phyloP scores from a whole-genome alignment of 2,888 invertebrate genomes.

The Suillia variegata region DNA sequence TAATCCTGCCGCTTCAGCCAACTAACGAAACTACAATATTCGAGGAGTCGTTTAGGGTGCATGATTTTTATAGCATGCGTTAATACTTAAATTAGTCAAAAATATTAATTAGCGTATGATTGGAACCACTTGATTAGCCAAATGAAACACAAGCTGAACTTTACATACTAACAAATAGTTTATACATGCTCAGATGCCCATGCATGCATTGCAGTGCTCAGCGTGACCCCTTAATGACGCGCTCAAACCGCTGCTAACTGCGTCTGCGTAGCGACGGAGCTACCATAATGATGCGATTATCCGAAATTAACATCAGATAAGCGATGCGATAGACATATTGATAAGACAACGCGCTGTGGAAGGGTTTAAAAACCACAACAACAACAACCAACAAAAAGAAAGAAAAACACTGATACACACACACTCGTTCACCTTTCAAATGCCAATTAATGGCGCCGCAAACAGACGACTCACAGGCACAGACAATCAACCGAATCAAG shows the following conservation, averaged over 20 bases:
- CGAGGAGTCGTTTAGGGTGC: background rate
- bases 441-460: slow-evolving; percentile 56
- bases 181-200: background rate
- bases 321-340: slow-evolving; percentile 3
- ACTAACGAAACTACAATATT: no score
- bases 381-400: no score
- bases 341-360: background rate
- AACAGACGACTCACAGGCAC: slow-evolving; percentile 43
- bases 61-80: no score
- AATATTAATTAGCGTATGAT: slow-evolving; percentile 52
- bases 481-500: slow-evolving; percentile 31
- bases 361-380: background rate
- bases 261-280: background rate
- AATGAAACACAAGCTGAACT: background rate
- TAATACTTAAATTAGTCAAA: slow-evolving; percentile 48
- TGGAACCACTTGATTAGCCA: slow-evolving; percentile 42
- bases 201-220: background rate
- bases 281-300: slow-evolving; percentile 1
- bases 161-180: no score
- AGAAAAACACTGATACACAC: background rate
- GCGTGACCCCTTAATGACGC: background rate
- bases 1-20: no score
- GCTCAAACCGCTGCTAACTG: background rate
- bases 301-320: slow-evolving; percentile 6
- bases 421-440: slow-evolving; percentile 47